Evolutionary conservation across 92 coral and sea anemone species (phyloP).

Genomic region (Umimayanthus kanabou): DNA sequence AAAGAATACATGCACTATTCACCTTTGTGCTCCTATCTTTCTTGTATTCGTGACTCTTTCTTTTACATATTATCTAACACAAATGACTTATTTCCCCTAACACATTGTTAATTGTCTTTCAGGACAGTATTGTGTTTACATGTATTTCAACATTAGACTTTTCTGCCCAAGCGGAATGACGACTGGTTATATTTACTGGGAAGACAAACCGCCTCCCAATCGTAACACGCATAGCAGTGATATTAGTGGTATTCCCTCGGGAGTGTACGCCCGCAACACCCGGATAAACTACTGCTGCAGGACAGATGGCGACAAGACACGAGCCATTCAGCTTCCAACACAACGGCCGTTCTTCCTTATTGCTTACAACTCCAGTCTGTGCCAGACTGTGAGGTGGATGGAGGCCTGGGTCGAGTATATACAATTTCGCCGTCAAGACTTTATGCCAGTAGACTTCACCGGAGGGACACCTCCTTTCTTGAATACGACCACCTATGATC

Average conservation of each 20-base stretch:
- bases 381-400: constrained; percentile 35
- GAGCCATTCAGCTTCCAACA: constrained; percentile 4
- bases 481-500: background rate
- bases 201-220: background rate
- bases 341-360: constrained; percentile 1
- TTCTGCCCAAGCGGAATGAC: constrained; percentile 10
- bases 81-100: too few species aligned
- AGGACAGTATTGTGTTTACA: constrained; percentile 32
- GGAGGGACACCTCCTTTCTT: background rate
- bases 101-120: background rate
- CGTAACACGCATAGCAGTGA: background rate
- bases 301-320: constrained; percentile 23
- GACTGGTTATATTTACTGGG: constrained; percentile 3
- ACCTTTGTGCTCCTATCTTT: too few species aligned
- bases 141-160: too few species aligned
- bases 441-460: background rate
- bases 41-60: too few species aligned
- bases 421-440: constrained; percentile 1
- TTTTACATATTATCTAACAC: too few species aligned
- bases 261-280: background rate
- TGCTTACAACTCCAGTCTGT: constrained; percentile 30
- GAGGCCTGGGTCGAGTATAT: constrained; percentile 33
- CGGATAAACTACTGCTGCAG: background rate
- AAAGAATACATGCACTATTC: too few species aligned
- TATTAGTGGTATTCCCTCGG: background rate